Conservation (phyloP, 2,797 vertebrate genomes). For the Vespertilio murinus region DNA sequence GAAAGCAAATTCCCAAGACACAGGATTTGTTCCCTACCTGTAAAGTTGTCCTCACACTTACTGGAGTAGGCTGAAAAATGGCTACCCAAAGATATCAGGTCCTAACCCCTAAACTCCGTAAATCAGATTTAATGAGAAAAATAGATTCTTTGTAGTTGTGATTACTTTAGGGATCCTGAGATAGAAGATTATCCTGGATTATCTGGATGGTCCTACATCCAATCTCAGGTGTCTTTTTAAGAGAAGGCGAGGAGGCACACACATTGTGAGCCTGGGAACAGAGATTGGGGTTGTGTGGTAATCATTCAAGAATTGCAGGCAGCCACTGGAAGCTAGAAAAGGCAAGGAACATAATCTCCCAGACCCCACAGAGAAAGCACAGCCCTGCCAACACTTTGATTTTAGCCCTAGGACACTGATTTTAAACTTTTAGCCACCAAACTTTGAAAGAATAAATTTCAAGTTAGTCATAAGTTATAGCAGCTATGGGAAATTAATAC, state of each 20-base stretch:
- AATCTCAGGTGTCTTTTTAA: neutral
- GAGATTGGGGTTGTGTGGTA: neutral
- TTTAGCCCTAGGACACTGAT: neutral
- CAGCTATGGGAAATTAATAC: neutral
- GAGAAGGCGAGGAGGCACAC: neutral
- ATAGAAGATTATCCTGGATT: neutral
- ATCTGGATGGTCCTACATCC: neutral
- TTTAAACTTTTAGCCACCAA: neutral
- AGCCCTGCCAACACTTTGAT: neutral
- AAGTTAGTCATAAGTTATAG: neutral
- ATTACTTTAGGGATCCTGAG: neutral
- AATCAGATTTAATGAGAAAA: neutral
- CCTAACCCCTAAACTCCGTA: neutral
- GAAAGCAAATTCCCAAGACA: neutral
- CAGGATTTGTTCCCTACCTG: neutral
- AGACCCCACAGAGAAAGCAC: neutral
- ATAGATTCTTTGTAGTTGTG: neutral
- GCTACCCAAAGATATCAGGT: neutral
- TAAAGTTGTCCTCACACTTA: neutral
- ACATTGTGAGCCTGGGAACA: neutral
- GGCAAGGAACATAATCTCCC: neutral
- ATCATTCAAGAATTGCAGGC: too few relatives aligned
- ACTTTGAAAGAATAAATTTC: neutral
- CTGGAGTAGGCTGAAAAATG: neutral
- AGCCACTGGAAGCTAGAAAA: neutral